These are phyloP conservation scores for Bothrops alternatus DNA, from an alignment of 2,797 vertebrate species.

Conservation along the genomic window DNA sequence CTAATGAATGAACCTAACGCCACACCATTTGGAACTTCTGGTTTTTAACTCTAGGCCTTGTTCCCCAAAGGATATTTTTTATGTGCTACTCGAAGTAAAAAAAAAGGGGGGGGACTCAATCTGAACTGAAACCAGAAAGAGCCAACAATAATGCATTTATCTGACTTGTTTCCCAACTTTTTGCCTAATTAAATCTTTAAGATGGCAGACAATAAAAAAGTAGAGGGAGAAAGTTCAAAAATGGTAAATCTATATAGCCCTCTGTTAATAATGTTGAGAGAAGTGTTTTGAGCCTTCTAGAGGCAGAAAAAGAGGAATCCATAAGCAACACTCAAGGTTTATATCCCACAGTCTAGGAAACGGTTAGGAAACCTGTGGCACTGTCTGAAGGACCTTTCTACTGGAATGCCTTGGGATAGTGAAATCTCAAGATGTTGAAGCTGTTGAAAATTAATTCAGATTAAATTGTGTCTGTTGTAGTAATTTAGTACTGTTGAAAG, in stretches of 20 bases:
- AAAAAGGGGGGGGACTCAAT: not conserved
- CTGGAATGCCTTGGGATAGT: not conserved
- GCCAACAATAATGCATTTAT: not conserved
- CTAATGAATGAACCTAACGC: not conserved
- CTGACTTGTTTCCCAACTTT: not conserved
- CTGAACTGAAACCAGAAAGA: not conserved
- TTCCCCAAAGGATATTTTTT: not conserved
- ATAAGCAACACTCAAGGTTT: not conserved
- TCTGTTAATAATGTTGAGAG: not conserved
- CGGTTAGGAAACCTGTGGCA: not conserved
- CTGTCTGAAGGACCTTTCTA: not conserved
- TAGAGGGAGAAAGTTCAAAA: not conserved
- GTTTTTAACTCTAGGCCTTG: not conserved
- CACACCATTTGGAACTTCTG: not conserved
- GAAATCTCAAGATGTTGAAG: not conserved
- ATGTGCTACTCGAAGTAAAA: not conserved
- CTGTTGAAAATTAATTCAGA: not conserved
- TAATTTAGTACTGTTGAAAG: not conserved
- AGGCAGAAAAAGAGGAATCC: not conserved
- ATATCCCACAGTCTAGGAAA: not conserved
- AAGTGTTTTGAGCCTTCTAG: not conserved
- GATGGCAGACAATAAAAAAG: not conserved
- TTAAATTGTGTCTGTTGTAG: not conserved
- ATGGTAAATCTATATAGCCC: not conserved
- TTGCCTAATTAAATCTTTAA: not conserved